Percentiles rank a stretch among this genome's conserved stretches.
Conservation (phyloP, 2,888 invertebrate genomes). For the Chydorus sphaericus region DNA sequence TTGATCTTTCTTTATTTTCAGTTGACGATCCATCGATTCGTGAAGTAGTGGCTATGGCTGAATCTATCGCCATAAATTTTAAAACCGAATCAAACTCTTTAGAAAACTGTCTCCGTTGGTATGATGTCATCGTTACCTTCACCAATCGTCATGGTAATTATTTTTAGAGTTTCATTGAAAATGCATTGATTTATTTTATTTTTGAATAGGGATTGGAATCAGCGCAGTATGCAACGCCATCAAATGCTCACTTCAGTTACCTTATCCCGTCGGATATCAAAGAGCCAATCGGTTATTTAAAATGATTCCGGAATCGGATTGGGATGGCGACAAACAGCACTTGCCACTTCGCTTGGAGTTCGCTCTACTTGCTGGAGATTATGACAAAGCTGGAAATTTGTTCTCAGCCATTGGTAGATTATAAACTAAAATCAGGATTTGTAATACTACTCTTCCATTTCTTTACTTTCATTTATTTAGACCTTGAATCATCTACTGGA, state of each 20-base stretch:
- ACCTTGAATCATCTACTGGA: not conserved
- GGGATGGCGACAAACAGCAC: not conserved
- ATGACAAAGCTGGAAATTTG: not conserved
- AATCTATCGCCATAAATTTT: not conserved
- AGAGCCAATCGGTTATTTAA: not conserved
- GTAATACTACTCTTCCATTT: not conserved
- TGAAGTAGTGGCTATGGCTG: not conserved
- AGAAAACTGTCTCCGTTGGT: not conserved
- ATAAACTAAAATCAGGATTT: too few species aligned
- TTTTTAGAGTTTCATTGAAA: not conserved
- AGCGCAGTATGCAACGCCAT: not conserved
- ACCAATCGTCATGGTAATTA: constrained; percentile 2
- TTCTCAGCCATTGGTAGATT: not conserved
- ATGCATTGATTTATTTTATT: not conserved
- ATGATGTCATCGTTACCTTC: not conserved
- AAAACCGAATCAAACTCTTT: not conserved
- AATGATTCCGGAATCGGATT: not conserved
- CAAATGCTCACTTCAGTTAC: not conserved
- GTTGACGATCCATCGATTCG: not conserved
- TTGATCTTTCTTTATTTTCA: too few species aligned
- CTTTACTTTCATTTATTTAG: not conserved
- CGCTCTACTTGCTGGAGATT: not conserved
- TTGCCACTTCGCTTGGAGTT: not conserved
- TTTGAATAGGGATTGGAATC: not conserved
- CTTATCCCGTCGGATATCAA: not conserved